phyloP scores from a whole-genome alignment of 2,797 vertebrate species.

The Gobionotothen gibberifrons region DNA sequence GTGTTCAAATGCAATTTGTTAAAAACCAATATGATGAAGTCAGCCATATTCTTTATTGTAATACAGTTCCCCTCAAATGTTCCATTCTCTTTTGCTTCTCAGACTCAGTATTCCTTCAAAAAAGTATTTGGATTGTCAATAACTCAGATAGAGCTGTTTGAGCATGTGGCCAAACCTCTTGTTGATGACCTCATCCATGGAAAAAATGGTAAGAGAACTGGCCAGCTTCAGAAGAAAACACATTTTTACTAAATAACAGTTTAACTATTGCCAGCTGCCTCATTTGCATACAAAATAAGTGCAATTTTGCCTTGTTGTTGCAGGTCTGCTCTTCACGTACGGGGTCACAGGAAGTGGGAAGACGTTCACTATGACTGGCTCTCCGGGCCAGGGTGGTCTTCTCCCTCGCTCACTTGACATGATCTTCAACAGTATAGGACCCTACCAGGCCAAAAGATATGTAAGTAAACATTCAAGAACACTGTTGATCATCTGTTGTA shows the following conservation, averaged over 20 bases:
- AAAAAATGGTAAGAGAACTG: constrained; percentile 89
- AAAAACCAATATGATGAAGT: background rate
- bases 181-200: constrained; percentile 93
- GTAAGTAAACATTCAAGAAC: constrained; percentile 74
- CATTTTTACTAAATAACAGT: background rate
- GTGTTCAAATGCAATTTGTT: background rate
- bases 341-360: constrained; percentile 98
- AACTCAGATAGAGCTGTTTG: constrained; percentile 90
- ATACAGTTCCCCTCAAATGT: background rate
- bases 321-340: constrained; percentile 96
- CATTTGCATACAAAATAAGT: background rate
- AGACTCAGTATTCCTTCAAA: constrained; percentile 97
- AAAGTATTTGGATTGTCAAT: constrained; percentile 91
- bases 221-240: background rate
- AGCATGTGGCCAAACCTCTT: constrained; percentile 90
- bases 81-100: constrained; percentile 16
- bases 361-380: constrained; percentile 96
- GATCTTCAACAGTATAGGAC: constrained; percentile 94
- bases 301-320: constrained; percentile 6
- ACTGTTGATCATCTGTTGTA: background rate
- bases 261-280: background rate
- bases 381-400: constrained; percentile 92
- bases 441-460: constrained; percentile 94
- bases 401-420: constrained; percentile 95
- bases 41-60: background rate